A percentile compares a stretch with the other conserved stretches of the same genome.
phyloP scores from a whole-genome alignment of 2,797 vertebrate genomes.

The Lepilemur septentrionalis region DNA sequence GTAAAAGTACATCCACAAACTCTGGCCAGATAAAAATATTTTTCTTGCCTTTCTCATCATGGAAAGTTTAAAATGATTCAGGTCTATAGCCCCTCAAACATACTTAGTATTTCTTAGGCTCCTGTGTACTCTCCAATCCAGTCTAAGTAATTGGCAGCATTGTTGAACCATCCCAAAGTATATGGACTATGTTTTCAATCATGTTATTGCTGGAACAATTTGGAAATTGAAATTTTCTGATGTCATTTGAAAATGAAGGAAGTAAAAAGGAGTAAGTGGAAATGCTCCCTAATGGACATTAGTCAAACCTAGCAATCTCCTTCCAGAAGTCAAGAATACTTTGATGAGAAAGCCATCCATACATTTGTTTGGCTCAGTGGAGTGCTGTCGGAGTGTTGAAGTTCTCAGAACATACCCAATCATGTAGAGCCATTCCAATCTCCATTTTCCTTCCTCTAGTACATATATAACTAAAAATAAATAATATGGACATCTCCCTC shows the following conservation, averaged over 20 bases:
- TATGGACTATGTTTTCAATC: not conserved
- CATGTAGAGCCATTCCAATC: not conserved
- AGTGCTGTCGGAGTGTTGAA: not conserved
- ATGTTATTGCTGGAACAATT: not conserved
- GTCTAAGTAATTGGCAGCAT: not conserved
- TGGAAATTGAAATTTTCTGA: not conserved
- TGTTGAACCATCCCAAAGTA: not conserved
- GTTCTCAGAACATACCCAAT: not conserved
- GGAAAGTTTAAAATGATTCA: slow-evolving; percentile 26
- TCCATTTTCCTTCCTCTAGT: not conserved
- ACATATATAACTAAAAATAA: not conserved
- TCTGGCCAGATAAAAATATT: not conserved
- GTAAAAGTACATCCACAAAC: not conserved
- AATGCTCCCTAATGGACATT: not conserved
- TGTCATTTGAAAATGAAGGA: not conserved
- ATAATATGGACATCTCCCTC: not conserved
- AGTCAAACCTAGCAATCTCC: not conserved
- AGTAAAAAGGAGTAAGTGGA: not conserved
- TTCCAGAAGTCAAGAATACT: not conserved
- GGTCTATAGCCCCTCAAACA: not conserved
- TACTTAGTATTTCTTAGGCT: not conserved
- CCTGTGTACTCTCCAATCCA: not conserved
- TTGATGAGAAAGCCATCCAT: not conserved
- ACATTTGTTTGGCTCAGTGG: not conserved
- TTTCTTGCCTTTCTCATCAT: not conserved